A percentile compares a stretch with the other conserved stretches of the same genome.
These are phyloP conservation scores for Diarsia mendica DNA, from an alignment of 2,888 invertebrate species.

Conservation along the genomic window DNA sequence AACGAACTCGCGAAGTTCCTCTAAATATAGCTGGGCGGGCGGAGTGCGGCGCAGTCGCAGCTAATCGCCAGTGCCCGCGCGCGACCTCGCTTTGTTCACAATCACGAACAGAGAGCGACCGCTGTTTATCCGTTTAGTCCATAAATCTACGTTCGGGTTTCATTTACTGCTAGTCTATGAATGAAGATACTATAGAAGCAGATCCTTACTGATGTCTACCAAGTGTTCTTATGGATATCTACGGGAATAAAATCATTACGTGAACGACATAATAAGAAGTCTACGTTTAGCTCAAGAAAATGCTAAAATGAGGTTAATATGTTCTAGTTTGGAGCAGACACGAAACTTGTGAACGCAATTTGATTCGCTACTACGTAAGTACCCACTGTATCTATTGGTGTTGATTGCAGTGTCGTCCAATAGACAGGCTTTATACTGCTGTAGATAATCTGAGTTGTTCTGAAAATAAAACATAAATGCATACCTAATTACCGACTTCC, in stretches of 20 bases:
- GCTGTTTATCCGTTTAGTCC: constrained; percentile 62
- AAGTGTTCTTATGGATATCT: constrained; percentile 15
- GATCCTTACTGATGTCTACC: constrained; percentile 5
- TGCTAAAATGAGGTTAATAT: constrained; percentile 75
- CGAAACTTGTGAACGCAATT: constrained; percentile 72
- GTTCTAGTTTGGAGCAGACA: constrained; percentile 70
- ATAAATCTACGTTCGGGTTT: constrained; percentile 30
- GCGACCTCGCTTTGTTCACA: constrained; percentile 82
- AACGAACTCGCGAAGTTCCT: constrained; percentile 87
- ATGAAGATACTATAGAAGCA: constrained; percentile 11
- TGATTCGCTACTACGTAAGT: constrained; percentile 80
- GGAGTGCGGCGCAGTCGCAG: constrained; percentile 75
- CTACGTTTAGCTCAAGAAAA: constrained; percentile 45
- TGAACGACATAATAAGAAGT: constrained; percentile 22
- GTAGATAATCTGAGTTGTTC: constrained; percentile 12
- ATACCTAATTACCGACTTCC: not conserved
- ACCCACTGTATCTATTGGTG: constrained; percentile 55
- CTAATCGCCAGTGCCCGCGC: constrained; percentile 69
- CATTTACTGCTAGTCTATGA: constrained; percentile 17
- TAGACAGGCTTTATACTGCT: constrained; percentile 7
- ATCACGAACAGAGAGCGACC: constrained; percentile 54
- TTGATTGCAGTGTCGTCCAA: constrained; percentile 34
- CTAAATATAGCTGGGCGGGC: constrained; percentile 87
- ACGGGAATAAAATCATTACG: constrained; percentile 13
- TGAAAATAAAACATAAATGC: constrained; percentile 13